Evolutionary conservation across 1,140 invertebrate species (phyloP), one percentile per base, ranked within the genome.

Genomic region (Brachionus asplanchnoidis): DNA sequence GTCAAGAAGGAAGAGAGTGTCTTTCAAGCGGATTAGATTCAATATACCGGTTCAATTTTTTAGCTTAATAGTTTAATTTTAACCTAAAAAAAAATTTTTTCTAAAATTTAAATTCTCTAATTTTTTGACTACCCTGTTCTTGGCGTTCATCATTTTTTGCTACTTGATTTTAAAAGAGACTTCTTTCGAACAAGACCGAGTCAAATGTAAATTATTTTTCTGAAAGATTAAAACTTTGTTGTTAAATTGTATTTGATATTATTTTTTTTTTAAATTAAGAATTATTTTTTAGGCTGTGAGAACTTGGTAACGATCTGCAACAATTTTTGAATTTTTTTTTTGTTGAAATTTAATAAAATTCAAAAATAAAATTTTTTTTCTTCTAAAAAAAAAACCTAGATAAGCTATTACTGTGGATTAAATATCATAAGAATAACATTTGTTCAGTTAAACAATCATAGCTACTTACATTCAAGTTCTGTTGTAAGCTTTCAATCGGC

Each of bases 401-500:
- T n/a, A 32, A 60, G 23, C 2, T 60, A 9, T 4, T 6, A 56
- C 6, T 46, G 2, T 46, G 44, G 12, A 46, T 46, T 46, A 46
- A 46, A 46, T 11, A 12, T 46, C 11, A 46, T 46, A 14, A 46
- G 1, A 14, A 46, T 14, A 46, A 46, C n/a, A 46, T 46, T 0
- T 46, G 44, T 46, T 11, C 14, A 46, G 32, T 14, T 14, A 46
- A 46, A 46, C 1, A 46, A 46, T 46, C 44, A 46, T 46, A 46
- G 44, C 44, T 46, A 46, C 44, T 77, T 77, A 77, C 73, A 26
- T 77, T 77, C 26, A 77, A 26, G n/a, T 50, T 12, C 23, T 46
- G 23, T 14, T 77, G 73, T 53, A 77, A 77, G 32, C 73, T 77
- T 46, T 77, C 73, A 20, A 77, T 77, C 6, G 73, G 73, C 44